Base-by-base conservation (phyloP, 2,888 invertebrate species). In the Crepidodera aurea region DNA sequence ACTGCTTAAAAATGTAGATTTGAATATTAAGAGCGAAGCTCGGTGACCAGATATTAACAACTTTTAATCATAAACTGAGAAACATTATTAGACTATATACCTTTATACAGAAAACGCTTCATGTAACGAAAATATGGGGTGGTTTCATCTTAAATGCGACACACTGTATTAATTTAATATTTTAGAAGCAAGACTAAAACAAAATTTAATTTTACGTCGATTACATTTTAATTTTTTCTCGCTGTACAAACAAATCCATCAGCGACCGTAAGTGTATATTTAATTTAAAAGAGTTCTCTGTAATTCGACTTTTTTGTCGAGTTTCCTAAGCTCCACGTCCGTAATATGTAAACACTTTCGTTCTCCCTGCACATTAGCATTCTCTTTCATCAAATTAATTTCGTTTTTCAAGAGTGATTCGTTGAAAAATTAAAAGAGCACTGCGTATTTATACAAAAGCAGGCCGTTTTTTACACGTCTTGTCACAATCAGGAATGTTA, bases 401-500 rank as follows among this genome's bases (percentile, higher is more conserved):
- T 40, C 50, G 40, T 59, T 51, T 57, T 46, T 54, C 29, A 61
- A 61, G 51, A 64, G 56, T 53, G 59, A 66, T 59, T 61, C 56
- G 44, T 60, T 58, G 60, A 58, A 63, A 63, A 63, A 51, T 63
- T 48, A 59, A 34, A 34, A 40, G 59, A 48, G 63, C 37, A 50
- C 46, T 60, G 57, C 56, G 56, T 53, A 46, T 64, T 64, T 64
- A 51, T 57, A 57, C 60, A 61, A 62, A 62, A 56, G 62, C 58
- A 6, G 10, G 19, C 18, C 60, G 57, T 67, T 67, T 65, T 65
- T 64, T 57, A 66, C 53, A 50, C 55, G 22, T 60, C 59, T 67
- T 65, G 67, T 60, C 62, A 61, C 67, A 62, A 57, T 51, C 51
- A 15, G 67, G 67, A 66, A 68, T 68, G 65, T 68, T 68, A 68